Conservation (phyloP, 2,113 vertebrate genomes). For the Semicossyphus pulcher region DNA sequence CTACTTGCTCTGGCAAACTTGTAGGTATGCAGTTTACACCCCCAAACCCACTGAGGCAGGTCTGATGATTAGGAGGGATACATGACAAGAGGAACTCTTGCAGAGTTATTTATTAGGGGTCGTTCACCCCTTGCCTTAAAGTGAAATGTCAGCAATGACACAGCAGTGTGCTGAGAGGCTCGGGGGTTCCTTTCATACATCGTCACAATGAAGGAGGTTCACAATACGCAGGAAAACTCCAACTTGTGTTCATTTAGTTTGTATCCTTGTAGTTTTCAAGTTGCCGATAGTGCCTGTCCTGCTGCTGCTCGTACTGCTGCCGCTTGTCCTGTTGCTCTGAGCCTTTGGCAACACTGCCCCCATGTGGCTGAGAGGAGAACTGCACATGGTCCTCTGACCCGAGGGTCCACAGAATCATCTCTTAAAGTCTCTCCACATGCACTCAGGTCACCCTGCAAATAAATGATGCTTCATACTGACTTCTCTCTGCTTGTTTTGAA, state of each 20-base stretch:
- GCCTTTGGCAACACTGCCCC: slow-evolving; percentile 79
- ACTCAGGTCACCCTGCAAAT: background rate
- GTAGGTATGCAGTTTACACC: background rate
- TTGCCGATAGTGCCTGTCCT: slow-evolving; percentile 47
- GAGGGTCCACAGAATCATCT: background rate
- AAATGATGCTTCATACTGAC: background rate
- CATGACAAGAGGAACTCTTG: slow-evolving; percentile 43
- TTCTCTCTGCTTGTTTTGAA: background rate
- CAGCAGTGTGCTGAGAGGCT: background rate
- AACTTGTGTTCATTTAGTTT: slow-evolving; percentile 26
- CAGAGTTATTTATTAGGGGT: slow-evolving; percentile 65
- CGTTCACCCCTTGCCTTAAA: slow-evolving; percentile 49
- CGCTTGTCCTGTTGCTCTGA: slow-evolving; percentile 20
- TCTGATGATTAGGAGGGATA: slow-evolving; percentile 9
- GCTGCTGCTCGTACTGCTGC: background rate
- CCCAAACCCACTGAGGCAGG: slow-evolving; percentile 11
- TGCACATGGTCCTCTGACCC: slow-evolving; percentile 1
- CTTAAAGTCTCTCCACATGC: background rate
- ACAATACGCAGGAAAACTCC: slow-evolving; percentile 8
- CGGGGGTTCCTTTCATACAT: background rate
- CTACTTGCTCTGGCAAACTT: background rate
- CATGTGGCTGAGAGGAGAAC: slow-evolving; percentile 59
- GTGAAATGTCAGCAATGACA: slow-evolving; percentile 47
- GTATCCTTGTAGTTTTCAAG: slow-evolving; percentile 40
- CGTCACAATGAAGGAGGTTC: background rate